Evolutionary conservation across 1,140 invertebrate genomes (phyloP), one percentile per base, ranked within the genome.

Genomic region (Diorhabda sublineata): DNA sequence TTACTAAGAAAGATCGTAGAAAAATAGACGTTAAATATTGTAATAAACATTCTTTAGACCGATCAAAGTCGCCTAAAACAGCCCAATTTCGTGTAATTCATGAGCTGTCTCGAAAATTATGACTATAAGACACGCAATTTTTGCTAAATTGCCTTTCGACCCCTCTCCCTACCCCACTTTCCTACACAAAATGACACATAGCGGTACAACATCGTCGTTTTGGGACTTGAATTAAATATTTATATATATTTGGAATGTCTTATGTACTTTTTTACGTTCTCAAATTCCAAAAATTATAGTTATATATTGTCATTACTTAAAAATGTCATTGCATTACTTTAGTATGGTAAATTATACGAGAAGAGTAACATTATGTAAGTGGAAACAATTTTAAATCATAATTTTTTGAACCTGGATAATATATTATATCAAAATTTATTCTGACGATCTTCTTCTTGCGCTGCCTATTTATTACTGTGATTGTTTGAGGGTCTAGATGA

Each of bases 61-160:
- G 47, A 52, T 52, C 47, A 52, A 52, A 8, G 47, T 52, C 47
- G 47, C 47, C 4, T 52, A 52, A 52, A 52, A n/a, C 47, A 52
- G 47, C 47, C 47, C 47, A 52, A 52, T 52, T 52, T 52, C 47
- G 47, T 52, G 47, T 52, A 52, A 52, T 52, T 52, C 47, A 52
- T 52, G 47, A 52, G 47, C 47, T 52, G 47, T 52, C 47, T 8
- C 47, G 47, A 52, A 52, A 52, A 52, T 52, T 52, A 52, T 52
- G 47, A 52, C 47, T 52, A 52, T 52, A 6, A 6, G 47, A 52
- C 47, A 52, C 47, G 47, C 47, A 52, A 52, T 52, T 52, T n/a
- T 52, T 52, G 47, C 47, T 52, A 52, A 52, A 52, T 52, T 52
- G 47, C 47, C 47, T 52, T 52, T 52, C n/a, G n/a, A 6, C n/a